Conservation (phyloP, 2,113 vertebrate species). For the Onychorhynchus coronatus region DNA sequence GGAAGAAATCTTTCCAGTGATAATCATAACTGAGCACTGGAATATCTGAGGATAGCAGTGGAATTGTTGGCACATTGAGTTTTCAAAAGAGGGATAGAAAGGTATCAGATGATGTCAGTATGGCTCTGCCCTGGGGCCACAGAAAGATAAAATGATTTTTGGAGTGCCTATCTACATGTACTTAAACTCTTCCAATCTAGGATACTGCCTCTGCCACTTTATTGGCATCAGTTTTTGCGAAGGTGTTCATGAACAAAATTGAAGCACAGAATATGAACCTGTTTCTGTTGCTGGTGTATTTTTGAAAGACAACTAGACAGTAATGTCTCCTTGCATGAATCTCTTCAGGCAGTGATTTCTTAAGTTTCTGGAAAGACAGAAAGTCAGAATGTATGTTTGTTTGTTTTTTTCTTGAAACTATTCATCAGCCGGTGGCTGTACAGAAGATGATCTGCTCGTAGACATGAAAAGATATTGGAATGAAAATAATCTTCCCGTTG, state of each 20-base stretch:
- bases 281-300: neutral
- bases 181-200: neutral
- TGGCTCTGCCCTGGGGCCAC: neutral
- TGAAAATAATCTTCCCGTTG: neutral
- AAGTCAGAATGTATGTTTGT: neutral
- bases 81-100: neutral
- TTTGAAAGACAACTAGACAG: neutral
- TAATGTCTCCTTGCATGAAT: neutral
- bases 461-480: neutral
- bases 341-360: neutral
- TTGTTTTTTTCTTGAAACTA: neutral
- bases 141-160: neutral
- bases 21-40: neutral
- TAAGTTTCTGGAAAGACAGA: neutral
- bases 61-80: neutral
- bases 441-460: neutral
- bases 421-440: neutral
- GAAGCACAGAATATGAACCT: rapidly evolving
- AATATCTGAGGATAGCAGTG: neutral
- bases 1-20: neutral
- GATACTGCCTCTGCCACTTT: neutral
- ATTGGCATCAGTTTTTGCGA: neutral
- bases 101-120: neutral
- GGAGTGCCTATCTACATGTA: neutral
- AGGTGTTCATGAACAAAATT: neutral